Conservation (phyloP, 2,888 invertebrate genomes). For the Elysia crispata region DNA sequence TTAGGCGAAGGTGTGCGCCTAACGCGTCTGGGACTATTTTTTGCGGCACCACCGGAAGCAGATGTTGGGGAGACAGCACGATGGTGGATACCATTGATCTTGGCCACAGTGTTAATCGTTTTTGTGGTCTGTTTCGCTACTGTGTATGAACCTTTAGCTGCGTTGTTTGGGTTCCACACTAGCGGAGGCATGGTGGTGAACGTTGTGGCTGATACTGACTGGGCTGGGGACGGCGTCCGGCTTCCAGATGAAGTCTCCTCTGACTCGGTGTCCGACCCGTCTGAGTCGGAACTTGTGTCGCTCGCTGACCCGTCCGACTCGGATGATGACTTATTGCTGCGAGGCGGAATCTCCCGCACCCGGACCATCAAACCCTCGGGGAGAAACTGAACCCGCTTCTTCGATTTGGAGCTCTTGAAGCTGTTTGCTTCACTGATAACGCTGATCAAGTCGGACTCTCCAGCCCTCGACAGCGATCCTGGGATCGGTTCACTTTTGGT, state of each 20-base stretch:
- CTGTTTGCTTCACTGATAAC: background rate
- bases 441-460: background rate
- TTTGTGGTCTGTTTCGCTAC: background rate
- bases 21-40: background rate
- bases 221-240: background rate
- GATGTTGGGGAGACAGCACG: background rate
- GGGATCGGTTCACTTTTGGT: too few relatives aligned
- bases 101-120: background rate
- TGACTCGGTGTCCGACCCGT: conserved; percentile 12
- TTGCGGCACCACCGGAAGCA: background rate
- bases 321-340: conserved; percentile 27
- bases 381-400: conserved; percentile 53
- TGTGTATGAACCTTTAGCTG: conserved; percentile 2
- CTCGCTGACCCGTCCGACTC: conserved; percentile 43
- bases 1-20: background rate
- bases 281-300: conserved; percentile 37
- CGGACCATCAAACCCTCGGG: conserved; percentile 48
- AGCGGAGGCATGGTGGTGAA: background rate
- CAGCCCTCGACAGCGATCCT: too few relatives aligned
- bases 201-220: background rate
- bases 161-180: background rate
- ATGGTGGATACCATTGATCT: conserved; percentile 22
- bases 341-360: conserved; percentile 54
- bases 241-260: background rate
- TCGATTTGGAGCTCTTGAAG: conserved; percentile 36